Evolutionary conservation across 2,797 vertebrate genomes (phyloP).

Genomic region (Sylvia borin): DNA sequence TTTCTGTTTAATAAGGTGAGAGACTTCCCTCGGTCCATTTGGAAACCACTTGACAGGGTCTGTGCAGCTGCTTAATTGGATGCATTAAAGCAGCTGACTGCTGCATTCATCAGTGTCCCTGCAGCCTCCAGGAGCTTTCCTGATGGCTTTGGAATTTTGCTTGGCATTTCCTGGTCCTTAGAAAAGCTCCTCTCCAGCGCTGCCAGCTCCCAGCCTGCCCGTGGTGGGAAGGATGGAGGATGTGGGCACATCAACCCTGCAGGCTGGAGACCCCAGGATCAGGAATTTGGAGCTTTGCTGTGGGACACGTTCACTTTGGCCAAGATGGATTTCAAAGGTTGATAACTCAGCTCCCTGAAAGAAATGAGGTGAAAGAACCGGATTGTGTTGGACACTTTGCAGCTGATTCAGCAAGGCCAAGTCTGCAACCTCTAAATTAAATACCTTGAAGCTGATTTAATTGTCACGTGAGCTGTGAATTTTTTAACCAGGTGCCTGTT

Average conservation of each 20-base stretch:
- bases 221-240: accelerated
- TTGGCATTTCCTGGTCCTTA: background rate
- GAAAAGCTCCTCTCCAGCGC: background rate
- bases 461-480: background rate
- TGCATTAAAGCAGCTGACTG: background rate
- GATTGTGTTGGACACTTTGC: background rate
- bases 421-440: slow-evolving; percentile 22
- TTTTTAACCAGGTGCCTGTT: background rate
- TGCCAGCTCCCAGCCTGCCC: accelerated
- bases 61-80: background rate
- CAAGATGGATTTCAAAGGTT: background rate
- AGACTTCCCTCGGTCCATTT: background rate
- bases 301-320: background rate
- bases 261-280: background rate
- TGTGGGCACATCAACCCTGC: accelerated
- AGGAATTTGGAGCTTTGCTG: background rate
- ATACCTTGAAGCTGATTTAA: slow-evolving; percentile 26
- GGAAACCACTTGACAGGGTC: background rate
- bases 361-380: background rate
- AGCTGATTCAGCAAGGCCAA: slow-evolving; percentile 54
- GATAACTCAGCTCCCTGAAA: background rate
- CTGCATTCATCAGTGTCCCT: background rate
- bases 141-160: background rate
- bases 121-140: background rate
- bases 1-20: background rate